Base-by-base conservation (phyloP, 2,797 vertebrate genomes). In the Meda fulgida region DNA sequence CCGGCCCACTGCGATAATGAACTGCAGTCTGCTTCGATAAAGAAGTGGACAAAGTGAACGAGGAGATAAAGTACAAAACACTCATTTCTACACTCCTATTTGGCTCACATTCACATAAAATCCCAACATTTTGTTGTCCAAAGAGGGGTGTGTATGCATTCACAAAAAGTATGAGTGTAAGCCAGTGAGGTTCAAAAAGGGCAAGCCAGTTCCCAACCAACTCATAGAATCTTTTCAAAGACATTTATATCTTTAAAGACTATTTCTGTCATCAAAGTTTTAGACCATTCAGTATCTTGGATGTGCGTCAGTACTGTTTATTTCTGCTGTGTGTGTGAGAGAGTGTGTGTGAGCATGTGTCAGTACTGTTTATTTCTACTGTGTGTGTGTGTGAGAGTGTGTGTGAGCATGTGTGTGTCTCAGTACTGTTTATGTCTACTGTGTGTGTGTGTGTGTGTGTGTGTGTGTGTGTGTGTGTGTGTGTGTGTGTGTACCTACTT, bases 1-100 rank as follows among this genome's bases (percentile, higher is more conserved):
- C 36, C 58, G 78, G 80, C 83, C 77, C 84, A 85, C 83, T 8
- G 43, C 80, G 58, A 75, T 36, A 67, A 48, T n/a, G 31, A 19
- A 26, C 38, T n/a, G 43, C 29, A 9, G 13, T 16, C 46, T 29
- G 46, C 66, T 40, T 7, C 58, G 46, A 38, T 53, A 19, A 16
- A 55, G 4, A 2, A 26, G 76, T 26, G 46, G 36, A 51, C 46
- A 55, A 18, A 55, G 65, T 70, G 43, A 29, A 51, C 11, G 43
- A 13, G 13, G 14, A 51, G n/a, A 67, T 66, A 65, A 51, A 10
- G 29, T 19, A 2, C 65, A 67, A 7, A 29, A 2, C n/a, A 18
- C 13, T 63, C 23, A 31, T 29, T 9, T 29, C 5, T n/a, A 72
- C 9, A 48, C 16, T 26, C 36, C 66, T 69, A 3, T 69, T 14